Percentiles rank a stretch among this genome's conserved stretches.
phyloP scores from a whole-genome alignment of 2,888 invertebrate species.

The Cheilosia vernalis region DNA sequence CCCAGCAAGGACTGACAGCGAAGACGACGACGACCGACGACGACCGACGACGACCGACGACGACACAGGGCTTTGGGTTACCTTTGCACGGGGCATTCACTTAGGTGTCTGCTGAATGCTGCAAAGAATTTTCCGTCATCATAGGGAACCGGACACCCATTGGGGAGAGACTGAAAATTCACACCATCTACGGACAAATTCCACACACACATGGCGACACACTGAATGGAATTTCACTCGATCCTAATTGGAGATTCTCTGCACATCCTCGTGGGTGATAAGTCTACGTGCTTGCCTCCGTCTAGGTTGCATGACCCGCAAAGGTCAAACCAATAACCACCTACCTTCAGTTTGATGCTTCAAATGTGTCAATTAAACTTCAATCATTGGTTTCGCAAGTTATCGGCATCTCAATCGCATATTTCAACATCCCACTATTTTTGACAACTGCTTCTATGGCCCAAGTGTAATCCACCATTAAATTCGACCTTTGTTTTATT shows the following conservation, averaged over 20 bases:
- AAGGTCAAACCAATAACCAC: not conserved
- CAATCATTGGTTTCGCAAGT: constrained; percentile 57
- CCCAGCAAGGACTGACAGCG: constrained; percentile 28
- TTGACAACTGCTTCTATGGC: constrained; percentile 54
- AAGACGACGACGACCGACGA: constrained; percentile 29
- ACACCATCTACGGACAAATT: no score
- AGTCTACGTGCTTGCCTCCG: no score
- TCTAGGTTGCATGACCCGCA: not conserved
- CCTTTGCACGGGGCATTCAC: constrained; percentile 16
- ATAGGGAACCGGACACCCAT: constrained; percentile 33
- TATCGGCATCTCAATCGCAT: constrained; percentile 29
- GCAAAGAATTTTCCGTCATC: constrained; percentile 38
- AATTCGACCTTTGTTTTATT: constrained; percentile 53
- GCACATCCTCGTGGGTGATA: constrained; percentile 14
- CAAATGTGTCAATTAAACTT: constrained; percentile 44
- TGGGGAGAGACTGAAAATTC: constrained; percentile 11
- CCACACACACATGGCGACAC: no score
- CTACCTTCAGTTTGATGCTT: constrained; percentile 9
- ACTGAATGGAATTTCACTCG: not conserved
- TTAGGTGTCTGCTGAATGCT: constrained; percentile 41
- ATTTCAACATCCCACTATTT: constrained; percentile 45
- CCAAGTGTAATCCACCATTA: constrained; percentile 56
- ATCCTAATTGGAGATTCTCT: constrained; percentile 36
- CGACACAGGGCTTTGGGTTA: constrained; percentile 28
- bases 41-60: constrained; percentile 13